Evolutionary conservation across 2,888 invertebrate species (phyloP).

Genomic region (Melipona beecheii): DNA sequence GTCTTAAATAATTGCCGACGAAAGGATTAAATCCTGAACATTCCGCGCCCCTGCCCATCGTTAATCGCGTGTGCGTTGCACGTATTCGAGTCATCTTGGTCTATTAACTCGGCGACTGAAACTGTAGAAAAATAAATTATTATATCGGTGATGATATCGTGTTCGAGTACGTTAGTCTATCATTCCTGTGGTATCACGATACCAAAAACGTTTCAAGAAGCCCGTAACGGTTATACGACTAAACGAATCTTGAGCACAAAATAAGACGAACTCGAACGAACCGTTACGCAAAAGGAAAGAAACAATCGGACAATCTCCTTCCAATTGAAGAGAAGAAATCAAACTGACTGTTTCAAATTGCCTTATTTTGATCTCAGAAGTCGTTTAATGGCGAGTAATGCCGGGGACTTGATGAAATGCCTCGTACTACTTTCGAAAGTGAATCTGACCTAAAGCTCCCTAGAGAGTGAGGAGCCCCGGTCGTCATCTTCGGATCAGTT

Average conservation of each 20-base stretch:
- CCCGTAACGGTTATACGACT: neutral
- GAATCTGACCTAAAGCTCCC: constrained; percentile 19
- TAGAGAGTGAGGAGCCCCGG: constrained; percentile 14
- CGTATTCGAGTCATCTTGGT: constrained; percentile 62
- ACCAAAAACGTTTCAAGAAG: neutral
- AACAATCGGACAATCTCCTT: neutral
- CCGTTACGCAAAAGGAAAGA: neutral
- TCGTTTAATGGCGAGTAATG: constrained; percentile 20
- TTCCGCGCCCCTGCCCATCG: neutral
- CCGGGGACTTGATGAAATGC: constrained; percentile 14
- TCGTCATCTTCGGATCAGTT: neutral
- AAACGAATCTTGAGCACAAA: constrained; percentile 31
- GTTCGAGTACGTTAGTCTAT: constrained; percentile 17
- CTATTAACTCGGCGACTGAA: constrained; percentile 74
- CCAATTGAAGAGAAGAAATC: neutral
- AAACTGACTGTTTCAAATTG: neutral
- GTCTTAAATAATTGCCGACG: constrained; percentile 19
- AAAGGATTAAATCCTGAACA: constrained; percentile 36
- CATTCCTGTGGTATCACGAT: constrained; percentile 3
- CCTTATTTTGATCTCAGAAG: constrained; percentile 5
- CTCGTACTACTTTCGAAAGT: constrained; percentile 9
- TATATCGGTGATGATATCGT: constrained; percentile 67
- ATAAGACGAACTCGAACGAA: constrained; percentile 4
- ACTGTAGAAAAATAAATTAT: constrained; percentile 81
- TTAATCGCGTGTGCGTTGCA: constrained; percentile 53